Evolutionary conservation across 2,797 vertebrate genomes (phyloP), one percentile per base, ranked within the genome.

Genomic region (Tragelaphus oryx): DNA sequence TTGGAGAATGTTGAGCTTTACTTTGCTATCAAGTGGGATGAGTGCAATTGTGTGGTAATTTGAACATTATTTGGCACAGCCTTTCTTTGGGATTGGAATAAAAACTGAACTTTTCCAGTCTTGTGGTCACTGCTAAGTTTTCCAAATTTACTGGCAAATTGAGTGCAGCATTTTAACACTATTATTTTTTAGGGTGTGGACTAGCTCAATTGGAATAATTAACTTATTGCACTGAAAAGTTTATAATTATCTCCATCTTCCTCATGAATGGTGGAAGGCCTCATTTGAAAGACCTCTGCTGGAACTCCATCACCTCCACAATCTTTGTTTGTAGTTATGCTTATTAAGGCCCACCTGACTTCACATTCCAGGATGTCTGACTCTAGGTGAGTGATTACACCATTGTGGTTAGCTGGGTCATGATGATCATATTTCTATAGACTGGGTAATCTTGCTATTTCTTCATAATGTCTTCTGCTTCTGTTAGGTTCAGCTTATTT

Each of bases 391-490:
- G 20, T 41, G 20, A 71, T 3, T 20, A 71, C 18, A 41, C 20
- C 33, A 41, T 71, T 0, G 0, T 65, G 10, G 20, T 41, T 41
- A 71, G 6, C 65, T 41, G 18, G 20, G 33, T 41, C 33, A 71
- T 2, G 0, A 71, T 12, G 33, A 41, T 7, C 1, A 0, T 24
- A 24, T 12, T 71, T 71, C 9, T 12, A 71, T 71, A 71, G 65
- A 41, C 33, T 24, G 1, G 10, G 33, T 71, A 71, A 22, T 71
- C 20, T 24, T 41, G 33, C 20, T 37, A 71, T 10, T 33, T 71
- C 65, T 41, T 37, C 0, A 0, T 41, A 24, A 24, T 13, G 11
- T 24, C 10, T 68, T 71, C 33, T 71, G 10, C 65, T 71, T 71
- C 33, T 71, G 5, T 41, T 71, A 71, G 33, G 33, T 41, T 41